Evolutionary conservation across 1,140 invertebrate genomes (phyloP), one percentile per base, ranked within the genome.

Genomic region (Drosophila orosa): DNA sequence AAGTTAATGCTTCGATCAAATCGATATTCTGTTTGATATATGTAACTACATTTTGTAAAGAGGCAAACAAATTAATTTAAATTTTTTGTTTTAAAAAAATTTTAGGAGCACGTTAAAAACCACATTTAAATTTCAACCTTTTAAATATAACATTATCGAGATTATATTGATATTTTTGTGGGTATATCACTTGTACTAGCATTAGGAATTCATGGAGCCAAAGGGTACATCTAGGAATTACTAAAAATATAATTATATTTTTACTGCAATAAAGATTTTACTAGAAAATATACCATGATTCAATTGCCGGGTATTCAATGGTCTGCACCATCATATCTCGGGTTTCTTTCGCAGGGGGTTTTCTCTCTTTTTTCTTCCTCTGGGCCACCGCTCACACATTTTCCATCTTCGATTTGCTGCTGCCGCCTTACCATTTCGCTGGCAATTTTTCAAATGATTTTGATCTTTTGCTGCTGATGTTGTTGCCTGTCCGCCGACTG

Each of bases 401-500:
- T 68, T 57, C 25, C 48, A 68, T 71, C 67, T 71, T 71, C 67
- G 67, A 71, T 71, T 71, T 56, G 63, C 57, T 27, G 56, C 27
- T 22, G 62, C 62, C 40, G 69, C 54, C 33, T 55, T 48, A 48
- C 58, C 59, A 65, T 65, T 76, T 67, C 47, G 73, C 54, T 48
- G 35, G 66, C 73, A 67, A 76, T 75, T 76, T 76, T 75, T 76
- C 69, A 73, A 73, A 73, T 72, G 69, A 73, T 73, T 73, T 73
- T 73, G 69, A 73, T 73, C 69, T 73, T 73, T 73, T 72, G 67
- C 35, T 72, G 67, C 39, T 61, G 67, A 31, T 61, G 56, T 31
- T 72, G 44, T 50, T 72, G 71, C 52, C 50, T 40, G 75, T 56
- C 55, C 40, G 42, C 31, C 19, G 45, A 54, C 37, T 74, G 60